These are phyloP conservation scores for Pseudachorutes palmiensis DNA, from an alignment of 1,140 invertebrate species.

Conservation along the genomic window DNA sequence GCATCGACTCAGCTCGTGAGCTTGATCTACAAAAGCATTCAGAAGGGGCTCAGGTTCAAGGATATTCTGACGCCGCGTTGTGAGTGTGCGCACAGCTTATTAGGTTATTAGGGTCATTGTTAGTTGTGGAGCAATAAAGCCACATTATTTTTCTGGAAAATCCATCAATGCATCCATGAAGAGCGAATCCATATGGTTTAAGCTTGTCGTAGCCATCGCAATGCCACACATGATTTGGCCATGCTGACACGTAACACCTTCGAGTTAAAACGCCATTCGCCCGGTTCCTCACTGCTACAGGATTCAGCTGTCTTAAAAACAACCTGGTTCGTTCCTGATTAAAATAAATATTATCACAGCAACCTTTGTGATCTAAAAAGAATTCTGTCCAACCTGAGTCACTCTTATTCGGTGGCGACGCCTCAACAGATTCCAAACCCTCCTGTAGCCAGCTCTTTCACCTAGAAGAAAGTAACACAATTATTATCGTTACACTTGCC, in stretches of 20 bases:
- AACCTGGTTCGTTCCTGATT: not conserved
- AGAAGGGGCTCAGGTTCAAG: conserved; percentile 64
- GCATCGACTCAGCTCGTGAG: conserved; percentile 71
- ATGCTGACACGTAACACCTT: conserved; percentile 32
- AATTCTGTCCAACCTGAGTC: not conserved
- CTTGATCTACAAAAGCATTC: conserved; percentile 80
- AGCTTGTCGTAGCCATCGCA: conserved; percentile 41
- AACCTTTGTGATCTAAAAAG: not conserved
- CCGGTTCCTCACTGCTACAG: not conserved
- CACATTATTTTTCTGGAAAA: conserved; percentile 40
- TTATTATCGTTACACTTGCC: not conserved
- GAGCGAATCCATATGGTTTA: conserved; percentile 40
- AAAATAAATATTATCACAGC: not conserved
- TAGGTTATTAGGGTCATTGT: conserved; percentile 43
- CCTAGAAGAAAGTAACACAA: not conserved
- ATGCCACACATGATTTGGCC: conserved; percentile 41
- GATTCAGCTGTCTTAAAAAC: not conserved
- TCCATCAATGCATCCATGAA: conserved; percentile 40
- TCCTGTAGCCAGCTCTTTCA: not conserved
- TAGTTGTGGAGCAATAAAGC: conserved; percentile 37
- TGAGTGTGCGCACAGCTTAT: conserved; percentile 60
- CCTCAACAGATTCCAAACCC: not conserved
- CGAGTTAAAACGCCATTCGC: conserved; percentile 1
- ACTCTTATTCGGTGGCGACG: not conserved
- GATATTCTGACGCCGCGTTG: conserved; percentile 64